A percentile compares a stretch with the other conserved stretches of the same genome.
phyloP scores from a whole-genome alignment of 2,797 vertebrate genomes.

The Peromyscus nudipes region DNA sequence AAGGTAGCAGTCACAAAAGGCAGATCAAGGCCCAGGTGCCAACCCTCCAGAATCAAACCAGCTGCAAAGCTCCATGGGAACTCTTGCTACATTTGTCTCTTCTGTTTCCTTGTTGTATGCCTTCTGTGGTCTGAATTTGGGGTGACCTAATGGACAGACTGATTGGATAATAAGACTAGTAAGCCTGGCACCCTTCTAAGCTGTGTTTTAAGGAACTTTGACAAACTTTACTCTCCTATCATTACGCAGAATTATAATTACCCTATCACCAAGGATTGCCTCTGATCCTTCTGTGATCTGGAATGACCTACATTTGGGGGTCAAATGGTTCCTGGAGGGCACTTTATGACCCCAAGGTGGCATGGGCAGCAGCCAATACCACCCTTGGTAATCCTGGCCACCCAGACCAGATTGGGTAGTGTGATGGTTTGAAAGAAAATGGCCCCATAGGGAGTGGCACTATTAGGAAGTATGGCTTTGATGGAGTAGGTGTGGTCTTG shows the following conservation, averaged over 20 bases:
- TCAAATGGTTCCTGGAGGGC: background rate
- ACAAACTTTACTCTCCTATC: background rate
- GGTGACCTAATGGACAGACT: background rate
- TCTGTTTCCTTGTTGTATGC: background rate
- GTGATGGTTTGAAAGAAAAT: background rate
- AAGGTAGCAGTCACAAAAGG: background rate
- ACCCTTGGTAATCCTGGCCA: background rate
- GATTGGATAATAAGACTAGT: no score
- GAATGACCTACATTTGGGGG: no score
- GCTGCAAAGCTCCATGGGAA: background rate
- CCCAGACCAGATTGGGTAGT: background rate
- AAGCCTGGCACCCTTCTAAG: background rate
- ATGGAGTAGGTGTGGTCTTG: background rate
- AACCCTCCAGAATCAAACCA: background rate
- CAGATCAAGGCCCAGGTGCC: background rate
- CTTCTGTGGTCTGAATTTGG: background rate
- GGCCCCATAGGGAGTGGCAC: background rate
- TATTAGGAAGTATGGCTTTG: background rate
- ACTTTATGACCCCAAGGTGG: background rate
- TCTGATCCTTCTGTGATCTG: background rate
- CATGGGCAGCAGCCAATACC: no score
- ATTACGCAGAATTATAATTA: background rate
- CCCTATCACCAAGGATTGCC: background rate
- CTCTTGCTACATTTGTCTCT: background rate
- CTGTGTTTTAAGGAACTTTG: background rate